phyloP scores from a whole-genome alignment of 2,888 invertebrate species.

The Melipona beecheii region DNA sequence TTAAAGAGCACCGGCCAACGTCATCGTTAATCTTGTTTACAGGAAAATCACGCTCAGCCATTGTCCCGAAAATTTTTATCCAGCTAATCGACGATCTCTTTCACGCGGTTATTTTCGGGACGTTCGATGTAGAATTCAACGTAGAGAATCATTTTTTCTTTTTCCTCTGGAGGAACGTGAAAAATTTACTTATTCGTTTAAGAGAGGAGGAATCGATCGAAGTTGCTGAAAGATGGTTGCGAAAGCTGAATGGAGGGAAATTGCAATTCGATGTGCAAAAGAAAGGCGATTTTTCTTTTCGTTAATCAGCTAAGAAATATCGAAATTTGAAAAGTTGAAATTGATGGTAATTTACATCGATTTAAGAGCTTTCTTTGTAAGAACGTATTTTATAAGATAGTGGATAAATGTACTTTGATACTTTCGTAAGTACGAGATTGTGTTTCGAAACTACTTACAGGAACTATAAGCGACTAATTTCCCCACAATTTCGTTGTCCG shows the following conservation, averaged over 20 bases:
- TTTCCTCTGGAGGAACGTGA: background rate
- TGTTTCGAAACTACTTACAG: slow-evolving; percentile 85
- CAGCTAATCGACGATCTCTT: background rate
- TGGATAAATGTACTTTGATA: background rate
- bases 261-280: no score
- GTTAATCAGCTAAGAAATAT: no score
- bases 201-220: background rate
- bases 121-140: background rate
- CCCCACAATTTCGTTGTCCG: slow-evolving; percentile 89
- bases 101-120: background rate
- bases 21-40: slow-evolving; percentile 54
- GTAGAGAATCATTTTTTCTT: background rate
- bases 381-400: background rate
- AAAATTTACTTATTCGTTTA: background rate
- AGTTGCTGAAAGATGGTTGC: background rate
- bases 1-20: slow-evolving; percentile 54
- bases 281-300: no score
- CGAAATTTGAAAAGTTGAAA: background rate
- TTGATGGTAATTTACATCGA: background rate
- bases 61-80: slow-evolving; percentile 13
- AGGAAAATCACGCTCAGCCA: slow-evolving; percentile 22
- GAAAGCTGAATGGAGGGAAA: background rate
- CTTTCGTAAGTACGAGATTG: background rate
- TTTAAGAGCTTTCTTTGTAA: background rate
- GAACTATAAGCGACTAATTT: slow-evolving; percentile 95